Evolutionary conservation across 2,113 vertebrate genomes (phyloP), one percentile per base, ranked within the genome.

Genomic region (Oceanodroma tethys): DNA sequence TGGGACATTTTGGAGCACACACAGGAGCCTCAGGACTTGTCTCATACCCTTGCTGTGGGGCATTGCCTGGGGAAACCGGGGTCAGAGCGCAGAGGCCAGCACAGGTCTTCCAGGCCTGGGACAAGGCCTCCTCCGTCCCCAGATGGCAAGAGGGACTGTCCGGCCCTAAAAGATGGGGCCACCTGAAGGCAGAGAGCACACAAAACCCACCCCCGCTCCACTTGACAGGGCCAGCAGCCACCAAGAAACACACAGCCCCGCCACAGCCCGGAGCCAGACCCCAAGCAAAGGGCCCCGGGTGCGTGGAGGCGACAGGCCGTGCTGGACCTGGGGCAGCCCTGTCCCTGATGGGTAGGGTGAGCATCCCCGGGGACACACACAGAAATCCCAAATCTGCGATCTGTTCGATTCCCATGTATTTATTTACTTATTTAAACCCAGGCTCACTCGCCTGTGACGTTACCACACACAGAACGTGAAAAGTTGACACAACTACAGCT

Each of bases 331-430:
- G 30, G 25, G 21, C 47, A 90, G 40, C 29, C 40, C 52, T 0
- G 0, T 13, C 52, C 38, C 40, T 18, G 11, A 17, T 0, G 0
- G 20, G 16, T 2, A 3, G 16, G 26, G 25, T 27, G 11, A 59
- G 56, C 27, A 42, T 4, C 20, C 58, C 58, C 15, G n/a, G 26
- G 18, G 60, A 67, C 17, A 4, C 17, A 19, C 16, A 23, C 1
- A 0, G 27, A 53, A 26, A 56, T 19, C 21, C 32, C 75, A 68
- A 7, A 45, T 17, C 32, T 40, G 8, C 10, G 23, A 12, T 68
- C 45, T 43, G 10, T 40, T 45, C 6, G 4, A 40, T 25, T 72
- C 21, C 27, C 11, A 6, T 40, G 45, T 50, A 56, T 74, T 78
- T 45, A 76, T 23, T n/a, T n/a, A 63, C 32, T 47, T 52, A 38